Percentiles rank a stretch among this genome's conserved stretches.
Evolutionary conservation across 2,888 invertebrate species (phyloP).

Genomic region (Xanthia togata): DNA sequence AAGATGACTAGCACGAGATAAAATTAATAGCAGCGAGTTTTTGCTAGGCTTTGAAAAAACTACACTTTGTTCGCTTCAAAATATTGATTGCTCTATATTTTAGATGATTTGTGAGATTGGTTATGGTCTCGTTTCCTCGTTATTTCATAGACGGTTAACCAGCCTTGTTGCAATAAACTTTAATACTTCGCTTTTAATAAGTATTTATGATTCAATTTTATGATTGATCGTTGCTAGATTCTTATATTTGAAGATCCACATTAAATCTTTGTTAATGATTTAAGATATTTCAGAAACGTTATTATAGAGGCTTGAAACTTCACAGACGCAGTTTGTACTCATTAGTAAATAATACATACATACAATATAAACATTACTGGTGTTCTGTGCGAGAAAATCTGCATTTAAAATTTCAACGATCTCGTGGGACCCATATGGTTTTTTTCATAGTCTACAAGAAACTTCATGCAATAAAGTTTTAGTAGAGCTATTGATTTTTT

Average conservation of each 20-base stretch:
- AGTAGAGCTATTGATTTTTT: neutral
- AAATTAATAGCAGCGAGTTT: constrained; percentile 66
- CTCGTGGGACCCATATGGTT: neutral
- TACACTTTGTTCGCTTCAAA: constrained; percentile 37
- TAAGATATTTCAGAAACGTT: neutral
- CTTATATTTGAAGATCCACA: neutral
- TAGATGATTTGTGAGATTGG: constrained; percentile 47
- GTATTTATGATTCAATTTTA: constrained; percentile 16
- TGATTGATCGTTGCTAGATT: neutral
- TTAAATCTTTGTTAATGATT: constrained; percentile 2
- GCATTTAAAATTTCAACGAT: neutral
- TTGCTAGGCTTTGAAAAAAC: constrained; percentile 37
- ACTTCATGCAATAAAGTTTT: neutral
- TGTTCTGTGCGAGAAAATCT: neutral
- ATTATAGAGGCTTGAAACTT: neutral
- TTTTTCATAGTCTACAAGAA: constrained; percentile 13
- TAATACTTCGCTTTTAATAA: constrained; percentile 9
- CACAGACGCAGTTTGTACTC: neutral
- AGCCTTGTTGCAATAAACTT: constrained; percentile 26
- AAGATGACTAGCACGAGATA: constrained; percentile 58
- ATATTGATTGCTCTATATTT: constrained; percentile 54
- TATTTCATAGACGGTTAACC: constrained; percentile 37
- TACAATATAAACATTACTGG: neutral
- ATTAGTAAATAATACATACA: constrained; percentile 12
- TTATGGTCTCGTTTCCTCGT: constrained; percentile 49